These are phyloP conservation scores for Myotis findleyi DNA, from an alignment of 2,797 vertebrate species.

Conservation along the genomic window DNA sequence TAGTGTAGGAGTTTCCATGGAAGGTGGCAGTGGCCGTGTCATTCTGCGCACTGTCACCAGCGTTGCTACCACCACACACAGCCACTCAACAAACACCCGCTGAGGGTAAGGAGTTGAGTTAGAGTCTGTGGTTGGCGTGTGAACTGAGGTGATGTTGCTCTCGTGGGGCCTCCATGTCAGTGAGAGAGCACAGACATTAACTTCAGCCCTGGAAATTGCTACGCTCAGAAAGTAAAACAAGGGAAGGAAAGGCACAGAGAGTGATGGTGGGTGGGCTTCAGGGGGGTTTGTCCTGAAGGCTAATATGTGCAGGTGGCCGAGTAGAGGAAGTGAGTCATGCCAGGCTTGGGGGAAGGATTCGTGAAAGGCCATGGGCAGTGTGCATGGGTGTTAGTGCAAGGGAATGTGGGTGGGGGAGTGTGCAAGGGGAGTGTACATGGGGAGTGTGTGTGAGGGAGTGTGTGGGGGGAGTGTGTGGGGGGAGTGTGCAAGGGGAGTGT, in stretches of 20 bases:
- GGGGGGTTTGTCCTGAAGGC: neutral
- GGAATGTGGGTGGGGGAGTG: neutral
- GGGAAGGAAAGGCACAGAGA: neutral
- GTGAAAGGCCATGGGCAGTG: neutral
- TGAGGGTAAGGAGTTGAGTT: neutral
- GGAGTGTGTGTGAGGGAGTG: accelerated
- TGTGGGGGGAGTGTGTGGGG: accelerated
- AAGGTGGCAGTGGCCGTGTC: neutral
- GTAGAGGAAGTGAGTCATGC: neutral
- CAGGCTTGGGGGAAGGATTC: neutral
- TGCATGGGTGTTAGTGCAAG: neutral
- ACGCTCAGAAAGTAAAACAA: neutral
- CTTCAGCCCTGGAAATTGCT: neutral
- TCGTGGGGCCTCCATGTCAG: accelerated
- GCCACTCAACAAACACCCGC: neutral
- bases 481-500: neutral
- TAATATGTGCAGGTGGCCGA: neutral
- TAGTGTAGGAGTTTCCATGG: neutral
- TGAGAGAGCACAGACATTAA: neutral
- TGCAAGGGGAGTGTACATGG: neutral
- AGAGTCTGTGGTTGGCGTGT: accelerated
- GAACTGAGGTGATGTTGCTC: too few species aligned
- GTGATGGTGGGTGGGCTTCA: neutral
- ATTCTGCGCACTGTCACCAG: neutral
- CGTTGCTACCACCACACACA: neutral